A percentile compares a stretch with the other conserved stretches of the same genome.
phyloP scores from a whole-genome alignment of 1,140 invertebrate genomes.

The Nautilus pompilius region DNA sequence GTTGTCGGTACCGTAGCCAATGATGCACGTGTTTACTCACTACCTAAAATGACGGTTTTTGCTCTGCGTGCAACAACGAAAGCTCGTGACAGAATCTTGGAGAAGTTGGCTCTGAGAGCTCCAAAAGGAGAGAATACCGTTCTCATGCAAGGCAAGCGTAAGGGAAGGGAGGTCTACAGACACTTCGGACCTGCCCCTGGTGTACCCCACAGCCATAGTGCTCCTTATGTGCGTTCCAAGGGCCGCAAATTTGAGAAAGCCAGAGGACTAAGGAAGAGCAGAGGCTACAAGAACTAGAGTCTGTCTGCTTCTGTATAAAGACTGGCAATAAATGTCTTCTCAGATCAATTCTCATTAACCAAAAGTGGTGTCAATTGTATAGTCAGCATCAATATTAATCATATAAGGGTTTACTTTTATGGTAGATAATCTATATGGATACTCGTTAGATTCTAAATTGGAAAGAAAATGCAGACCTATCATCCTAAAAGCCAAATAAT shows the following conservation, averaged over 20 bases:
- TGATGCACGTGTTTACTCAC: slow-evolving; percentile 84
- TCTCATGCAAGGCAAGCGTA: slow-evolving; percentile 87
- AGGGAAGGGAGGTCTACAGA: slow-evolving; percentile 86
- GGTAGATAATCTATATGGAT: too few relatives aligned
- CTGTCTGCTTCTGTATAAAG: too few relatives aligned
- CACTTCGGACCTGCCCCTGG: slow-evolving; percentile 98
- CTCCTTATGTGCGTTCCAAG: slow-evolving; percentile 89
- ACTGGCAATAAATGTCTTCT: too few relatives aligned
- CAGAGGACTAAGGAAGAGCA: slow-evolving; percentile 87
- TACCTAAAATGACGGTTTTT: slow-evolving; percentile 91
- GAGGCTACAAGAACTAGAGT: slow-evolving; percentile 98
- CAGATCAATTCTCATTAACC: too few relatives aligned
- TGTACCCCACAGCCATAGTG: slow-evolving; percentile 93
- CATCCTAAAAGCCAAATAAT: too few relatives aligned
- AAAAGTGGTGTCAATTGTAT: too few relatives aligned
- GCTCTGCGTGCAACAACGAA: slow-evolving; percentile 89
- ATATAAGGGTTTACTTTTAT: too few relatives aligned
- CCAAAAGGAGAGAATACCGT: slow-evolving; percentile 94
- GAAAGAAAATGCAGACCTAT: too few relatives aligned
- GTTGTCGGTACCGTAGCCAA: slow-evolving; percentile 95
- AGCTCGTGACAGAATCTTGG: slow-evolving; percentile 92
- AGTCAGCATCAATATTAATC: too few relatives aligned
- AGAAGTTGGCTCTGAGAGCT: slow-evolving; percentile 88
- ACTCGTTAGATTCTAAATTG: too few relatives aligned
- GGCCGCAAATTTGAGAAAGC: slow-evolving; percentile 97